Conservation (phyloP, 2,888 invertebrate species). For the Steinernema carpocapsae region DNA sequence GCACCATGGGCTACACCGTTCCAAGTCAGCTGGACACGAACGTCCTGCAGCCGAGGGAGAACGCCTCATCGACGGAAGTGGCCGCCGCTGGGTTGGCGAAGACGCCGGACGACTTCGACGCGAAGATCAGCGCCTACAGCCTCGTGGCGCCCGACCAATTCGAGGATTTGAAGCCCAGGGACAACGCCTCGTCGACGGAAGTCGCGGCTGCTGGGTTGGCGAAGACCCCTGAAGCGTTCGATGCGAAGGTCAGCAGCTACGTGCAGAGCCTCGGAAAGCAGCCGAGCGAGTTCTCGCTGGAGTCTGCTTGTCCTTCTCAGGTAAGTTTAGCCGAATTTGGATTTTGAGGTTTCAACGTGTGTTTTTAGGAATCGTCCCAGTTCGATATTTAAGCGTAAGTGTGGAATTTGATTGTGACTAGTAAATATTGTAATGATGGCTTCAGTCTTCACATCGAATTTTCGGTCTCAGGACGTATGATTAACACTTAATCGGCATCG, state of each 20-base stretch:
- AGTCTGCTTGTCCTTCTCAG: no score
- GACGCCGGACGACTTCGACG: neutral
- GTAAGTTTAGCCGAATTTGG: no score
- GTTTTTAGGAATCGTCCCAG: no score
- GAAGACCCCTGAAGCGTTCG: neutral
- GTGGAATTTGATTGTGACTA: no score
- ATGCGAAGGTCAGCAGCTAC: neutral
- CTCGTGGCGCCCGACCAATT: no score
- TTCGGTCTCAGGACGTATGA: no score
- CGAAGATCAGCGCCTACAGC: neutral
- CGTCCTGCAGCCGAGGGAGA: neutral
- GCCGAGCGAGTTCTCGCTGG: no score
- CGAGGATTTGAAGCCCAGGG: neutral
- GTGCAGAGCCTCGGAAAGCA: neutral
- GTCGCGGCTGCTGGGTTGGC: neutral
- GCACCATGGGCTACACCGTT: neutral
- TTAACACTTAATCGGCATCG: no score
- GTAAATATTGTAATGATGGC: no score
- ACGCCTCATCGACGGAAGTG: neutral
- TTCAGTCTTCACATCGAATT: no score
- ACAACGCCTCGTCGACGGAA: neutral
- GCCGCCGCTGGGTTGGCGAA: neutral
- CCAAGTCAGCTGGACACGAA: neutral
- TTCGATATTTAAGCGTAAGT: no score
- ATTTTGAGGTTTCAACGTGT: no score